phyloP scores from a whole-genome alignment of 2,888 invertebrate species.

The Ophraella communa region DNA sequence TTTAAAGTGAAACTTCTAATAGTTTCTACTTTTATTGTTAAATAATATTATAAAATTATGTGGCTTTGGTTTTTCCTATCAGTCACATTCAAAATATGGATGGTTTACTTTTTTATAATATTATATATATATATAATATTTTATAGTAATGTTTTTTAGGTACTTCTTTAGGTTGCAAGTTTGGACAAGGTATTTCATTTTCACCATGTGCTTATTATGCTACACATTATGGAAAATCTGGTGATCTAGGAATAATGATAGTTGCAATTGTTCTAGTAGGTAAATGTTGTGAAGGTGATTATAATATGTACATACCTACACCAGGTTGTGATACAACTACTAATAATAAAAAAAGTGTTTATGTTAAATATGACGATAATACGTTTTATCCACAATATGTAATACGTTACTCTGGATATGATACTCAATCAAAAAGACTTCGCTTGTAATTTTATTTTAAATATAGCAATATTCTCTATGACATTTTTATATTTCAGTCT shows the following conservation, averaged over 20 bases:
- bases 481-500: no score
- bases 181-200: constrained; percentile 16
- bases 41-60: no score
- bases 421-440: background rate
- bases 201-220: constrained; percentile 9
- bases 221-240: constrained; percentile 12
- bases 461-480: no score
- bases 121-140: no score
- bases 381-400: constrained; percentile 3
- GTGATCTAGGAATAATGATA: constrained; percentile 3
- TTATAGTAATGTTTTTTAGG: constrained; percentile 6
- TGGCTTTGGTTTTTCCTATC: no score
- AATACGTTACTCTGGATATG: background rate
- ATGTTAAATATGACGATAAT: constrained; percentile 22
- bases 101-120: no score
- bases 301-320: constrained; percentile 5
- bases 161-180: constrained; percentile 6
- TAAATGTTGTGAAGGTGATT: background rate
- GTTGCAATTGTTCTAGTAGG: constrained; percentile 7
- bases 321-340: constrained; percentile 8
- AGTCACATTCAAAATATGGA: no score
- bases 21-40: no score
- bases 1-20: no score
- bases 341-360: constrained; percentile 6
- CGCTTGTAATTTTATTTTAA: no score